Conservation (phyloP, 2,888 invertebrate species). For the Agrochola litura region DNA sequence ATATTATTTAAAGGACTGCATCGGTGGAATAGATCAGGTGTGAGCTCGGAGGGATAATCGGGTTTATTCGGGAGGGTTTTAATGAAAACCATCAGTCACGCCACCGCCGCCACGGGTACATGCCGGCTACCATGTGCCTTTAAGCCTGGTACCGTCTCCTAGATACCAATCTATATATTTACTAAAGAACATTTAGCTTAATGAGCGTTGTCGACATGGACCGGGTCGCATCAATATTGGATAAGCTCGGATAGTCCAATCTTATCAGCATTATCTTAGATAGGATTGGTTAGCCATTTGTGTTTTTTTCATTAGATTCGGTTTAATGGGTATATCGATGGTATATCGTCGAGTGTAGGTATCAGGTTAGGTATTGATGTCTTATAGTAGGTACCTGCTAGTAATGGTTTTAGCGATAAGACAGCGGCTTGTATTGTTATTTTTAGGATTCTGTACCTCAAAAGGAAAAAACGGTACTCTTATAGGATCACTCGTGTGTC, state of each 20-base stretch:
- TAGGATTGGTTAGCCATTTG: conserved; percentile 37
- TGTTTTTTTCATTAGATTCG: conserved; percentile 36
- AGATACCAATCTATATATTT: conserved; percentile 58
- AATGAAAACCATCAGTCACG: conserved; percentile 77
- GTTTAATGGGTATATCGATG: conserved; percentile 19
- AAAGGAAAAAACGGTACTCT: too few relatives aligned
- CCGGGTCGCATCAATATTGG: conserved; percentile 55
- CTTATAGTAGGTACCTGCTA: neutral
- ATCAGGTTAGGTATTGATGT: neutral
- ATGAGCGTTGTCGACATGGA: conserved; percentile 60
- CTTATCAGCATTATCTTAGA: conserved; percentile 49
- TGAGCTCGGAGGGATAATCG: conserved; percentile 71
- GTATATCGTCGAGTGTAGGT: neutral
- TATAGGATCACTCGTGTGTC: too few relatives aligned
- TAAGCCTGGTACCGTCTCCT: conserved; percentile 53
- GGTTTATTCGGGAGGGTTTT: conserved; percentile 72
- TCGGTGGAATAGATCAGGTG: conserved; percentile 70
- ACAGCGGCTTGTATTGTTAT: neutral
- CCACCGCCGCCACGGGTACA: conserved; percentile 58
- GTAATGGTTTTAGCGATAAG: neutral
- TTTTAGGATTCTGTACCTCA: too few relatives aligned
- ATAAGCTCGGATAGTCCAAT: conserved; percentile 45
- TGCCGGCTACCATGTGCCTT: conserved; percentile 46
- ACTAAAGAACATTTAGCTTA: conserved; percentile 53
- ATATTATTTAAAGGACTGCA: conserved; percentile 58